Evolutionary conservation across 2,888 invertebrate species (phyloP).

Genomic region (Nyleta sp.): DNA sequence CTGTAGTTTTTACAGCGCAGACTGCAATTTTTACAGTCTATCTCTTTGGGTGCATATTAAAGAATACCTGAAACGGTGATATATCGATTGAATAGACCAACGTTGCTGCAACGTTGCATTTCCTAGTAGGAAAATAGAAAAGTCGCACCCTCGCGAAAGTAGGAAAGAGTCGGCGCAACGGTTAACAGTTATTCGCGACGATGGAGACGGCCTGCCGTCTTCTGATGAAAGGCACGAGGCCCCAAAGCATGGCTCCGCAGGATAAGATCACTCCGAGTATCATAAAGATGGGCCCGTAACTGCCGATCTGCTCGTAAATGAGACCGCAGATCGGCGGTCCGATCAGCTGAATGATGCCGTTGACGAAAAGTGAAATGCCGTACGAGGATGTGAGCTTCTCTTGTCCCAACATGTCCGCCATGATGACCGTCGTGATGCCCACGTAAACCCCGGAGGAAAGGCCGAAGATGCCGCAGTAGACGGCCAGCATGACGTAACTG

Average conservation of each 20-base stretch:
- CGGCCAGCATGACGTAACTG: slow-evolving; percentile 86
- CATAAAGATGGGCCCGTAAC: slow-evolving; percentile 89
- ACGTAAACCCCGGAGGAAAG: slow-evolving; percentile 93
- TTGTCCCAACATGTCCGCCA: slow-evolving; percentile 94
- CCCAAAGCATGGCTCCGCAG: slow-evolving; percentile 89
- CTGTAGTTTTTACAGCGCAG: too few relatives aligned
- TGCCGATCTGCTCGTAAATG: slow-evolving; percentile 86
- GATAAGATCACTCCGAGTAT: slow-evolving; percentile 89
- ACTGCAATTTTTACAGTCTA: too few relatives aligned
- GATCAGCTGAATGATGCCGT: slow-evolving; percentile 90
- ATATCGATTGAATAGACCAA: neutral
- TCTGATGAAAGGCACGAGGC: slow-evolving; percentile 88
- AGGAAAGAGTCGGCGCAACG: neutral
- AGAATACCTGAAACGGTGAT: too few relatives aligned
- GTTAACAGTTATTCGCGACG: slow-evolving; percentile 67
- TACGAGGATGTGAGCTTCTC: slow-evolving; percentile 93
- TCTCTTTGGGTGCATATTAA: too few relatives aligned
- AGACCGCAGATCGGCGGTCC: slow-evolving; percentile 93
- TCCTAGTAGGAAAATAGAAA: neutral
- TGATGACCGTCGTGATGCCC: slow-evolving; percentile 93
- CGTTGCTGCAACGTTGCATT: slow-evolving; percentile 12
- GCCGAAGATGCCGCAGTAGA: slow-evolving; percentile 90
- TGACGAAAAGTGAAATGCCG: slow-evolving; percentile 93
- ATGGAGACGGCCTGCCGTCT: slow-evolving; percentile 72
- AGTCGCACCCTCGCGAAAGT: neutral